These are phyloP conservation scores for Mantis religiosa DNA, from an alignment of 2,888 invertebrate genomes.

Conservation along the genomic window DNA sequence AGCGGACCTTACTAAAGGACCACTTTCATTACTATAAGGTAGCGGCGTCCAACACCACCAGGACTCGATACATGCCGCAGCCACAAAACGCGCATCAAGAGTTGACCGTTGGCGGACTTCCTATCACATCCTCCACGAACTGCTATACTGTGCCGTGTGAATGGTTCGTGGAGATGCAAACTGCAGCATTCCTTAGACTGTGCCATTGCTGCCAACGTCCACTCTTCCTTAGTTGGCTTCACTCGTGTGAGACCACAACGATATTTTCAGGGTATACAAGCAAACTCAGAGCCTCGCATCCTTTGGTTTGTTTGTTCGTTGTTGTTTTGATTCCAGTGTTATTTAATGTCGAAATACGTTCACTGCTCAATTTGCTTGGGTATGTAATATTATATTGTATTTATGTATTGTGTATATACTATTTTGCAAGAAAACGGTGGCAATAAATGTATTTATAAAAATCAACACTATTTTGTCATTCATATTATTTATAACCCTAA, in stretches of 20 bases:
- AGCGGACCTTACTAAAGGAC: constrained; percentile 28
- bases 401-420: constrained; percentile 22
- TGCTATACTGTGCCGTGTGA: background rate
- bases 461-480: background rate
- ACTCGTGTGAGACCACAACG: background rate
- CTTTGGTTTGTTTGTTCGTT: background rate
- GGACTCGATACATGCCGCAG: background rate
- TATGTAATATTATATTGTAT: constrained; percentile 10
- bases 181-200: background rate
- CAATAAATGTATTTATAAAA: constrained; percentile 29
- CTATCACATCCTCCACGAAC: background rate
- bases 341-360: background rate
- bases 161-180: background rate
- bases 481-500: background rate
- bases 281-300: background rate
- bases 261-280: background rate
- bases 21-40: background rate
- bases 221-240: background rate
- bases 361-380: constrained; percentile 8
- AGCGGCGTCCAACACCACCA: background rate
- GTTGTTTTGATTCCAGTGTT: constrained; percentile 12
- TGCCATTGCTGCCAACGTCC: background rate
- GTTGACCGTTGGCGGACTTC: background rate
- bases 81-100: background rate
- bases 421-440: constrained; percentile 33